These are phyloP conservation scores for Plagodis pulveraria DNA, from an alignment of 2,888 invertebrate genomes.

Conservation along the genomic window DNA sequence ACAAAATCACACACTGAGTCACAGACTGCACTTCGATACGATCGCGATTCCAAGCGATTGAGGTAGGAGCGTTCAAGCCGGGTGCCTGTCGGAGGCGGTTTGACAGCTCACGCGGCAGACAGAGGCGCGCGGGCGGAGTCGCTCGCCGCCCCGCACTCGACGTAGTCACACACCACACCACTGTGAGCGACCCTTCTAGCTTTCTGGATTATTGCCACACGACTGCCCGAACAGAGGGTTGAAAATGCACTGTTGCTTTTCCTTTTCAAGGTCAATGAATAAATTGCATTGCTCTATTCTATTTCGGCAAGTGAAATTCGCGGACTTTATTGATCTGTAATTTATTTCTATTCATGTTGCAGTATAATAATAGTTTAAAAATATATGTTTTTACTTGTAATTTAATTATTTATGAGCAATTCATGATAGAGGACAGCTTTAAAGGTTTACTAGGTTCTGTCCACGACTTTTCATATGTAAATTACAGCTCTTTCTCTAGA, in stretches of 20 bases:
- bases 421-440: too few species aligned
- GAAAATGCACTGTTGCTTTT: conserved; percentile 72
- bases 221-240: conserved; percentile 71
- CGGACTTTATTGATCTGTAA: conserved; percentile 4
- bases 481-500: too few species aligned
- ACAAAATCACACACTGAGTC: conserved; percentile 75
- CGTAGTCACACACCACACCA: conserved; percentile 54
- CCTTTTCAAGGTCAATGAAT: conserved; percentile 74
- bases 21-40: conserved; percentile 70
- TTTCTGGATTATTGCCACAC: conserved; percentile 71
- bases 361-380: too few species aligned
- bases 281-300: conserved; percentile 30
- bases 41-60: conserved; percentile 67
- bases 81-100: conserved; percentile 82
- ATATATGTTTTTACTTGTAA: too few species aligned
- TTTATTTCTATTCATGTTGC: background rate
- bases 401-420: too few species aligned
- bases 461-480: too few species aligned
- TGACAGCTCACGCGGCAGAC: conserved; percentile 77
- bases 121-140: conserved; percentile 74
- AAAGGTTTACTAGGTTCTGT: too few species aligned
- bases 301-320: conserved; percentile 21
- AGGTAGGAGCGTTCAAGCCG: conserved; percentile 78
- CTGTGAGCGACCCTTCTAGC: conserved; percentile 57
- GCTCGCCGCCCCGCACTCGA: conserved; percentile 64